These are phyloP conservation scores for Labeo calbasu DNA, from an alignment of 2,797 vertebrate genomes.

Conservation along the genomic window DNA sequence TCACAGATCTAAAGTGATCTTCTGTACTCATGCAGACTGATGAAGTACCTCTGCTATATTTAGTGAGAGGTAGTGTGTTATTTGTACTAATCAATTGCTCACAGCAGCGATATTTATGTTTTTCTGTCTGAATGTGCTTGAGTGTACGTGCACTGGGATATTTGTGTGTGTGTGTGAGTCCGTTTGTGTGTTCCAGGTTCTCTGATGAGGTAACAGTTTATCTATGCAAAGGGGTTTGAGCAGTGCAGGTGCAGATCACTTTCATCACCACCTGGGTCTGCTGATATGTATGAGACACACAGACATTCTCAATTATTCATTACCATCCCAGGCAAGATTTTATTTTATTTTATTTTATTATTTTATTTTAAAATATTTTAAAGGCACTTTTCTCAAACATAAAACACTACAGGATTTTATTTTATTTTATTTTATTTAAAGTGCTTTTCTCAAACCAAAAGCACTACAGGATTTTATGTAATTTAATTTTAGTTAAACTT, in stretches of 20 bases:
- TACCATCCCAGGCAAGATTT: neutral
- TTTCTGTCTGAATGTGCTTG: neutral
- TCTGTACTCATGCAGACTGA: neutral
- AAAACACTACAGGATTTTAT: too few relatives aligned
- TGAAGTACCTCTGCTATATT: slow-evolving; percentile 1
- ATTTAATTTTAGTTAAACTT: too few relatives aligned
- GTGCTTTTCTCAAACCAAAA: too few relatives aligned
- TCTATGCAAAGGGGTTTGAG: slow-evolving; percentile 1
- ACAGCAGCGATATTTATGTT: neutral
- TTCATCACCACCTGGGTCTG: slow-evolving; percentile 7
- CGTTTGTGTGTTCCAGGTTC: neutral
- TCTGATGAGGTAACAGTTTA: neutral
- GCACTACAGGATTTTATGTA: too few relatives aligned
- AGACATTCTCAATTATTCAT: neutral
- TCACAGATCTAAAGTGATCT: neutral
- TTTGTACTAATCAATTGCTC: neutral
- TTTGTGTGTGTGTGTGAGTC: neutral
- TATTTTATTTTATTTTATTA: neutral
- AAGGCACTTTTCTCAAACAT: too few relatives aligned
- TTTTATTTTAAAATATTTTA: too few relatives aligned
- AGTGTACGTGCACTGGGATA: neutral
- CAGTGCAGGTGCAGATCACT: neutral
- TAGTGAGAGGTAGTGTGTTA: neutral
- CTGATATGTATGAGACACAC: neutral
- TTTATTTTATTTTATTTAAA: too few relatives aligned